Percentiles rank a stretch among this genome's conserved stretches.
Conservation (phyloP, 2,797 vertebrate species). For the Florisuga fusca region DNA sequence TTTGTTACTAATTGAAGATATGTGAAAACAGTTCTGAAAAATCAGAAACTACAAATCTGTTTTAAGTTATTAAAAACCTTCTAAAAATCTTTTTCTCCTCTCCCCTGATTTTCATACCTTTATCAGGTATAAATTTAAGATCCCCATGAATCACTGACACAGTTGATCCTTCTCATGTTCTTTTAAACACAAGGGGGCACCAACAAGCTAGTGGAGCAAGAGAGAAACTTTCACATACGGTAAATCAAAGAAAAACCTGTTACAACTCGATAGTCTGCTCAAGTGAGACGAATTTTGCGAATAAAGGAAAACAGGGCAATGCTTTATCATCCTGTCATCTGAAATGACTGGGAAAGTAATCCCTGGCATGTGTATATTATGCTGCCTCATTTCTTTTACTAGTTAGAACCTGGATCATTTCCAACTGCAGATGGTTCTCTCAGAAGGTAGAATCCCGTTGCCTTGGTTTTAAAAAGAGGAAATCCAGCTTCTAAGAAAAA, state of each 20-base stretch:
- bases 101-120: neutral
- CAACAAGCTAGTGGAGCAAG: conserved; percentile 44
- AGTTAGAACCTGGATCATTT: neutral
- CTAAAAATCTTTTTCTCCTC: neutral
- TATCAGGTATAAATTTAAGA: neutral
- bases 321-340: neutral
- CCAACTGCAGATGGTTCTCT: neutral
- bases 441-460: neutral
- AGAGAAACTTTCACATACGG: neutral
- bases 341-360: neutral
- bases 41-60: neutral
- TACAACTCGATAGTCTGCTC: neutral
- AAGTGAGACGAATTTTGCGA: neutral
- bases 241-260: neutral
- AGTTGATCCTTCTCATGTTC: neutral
- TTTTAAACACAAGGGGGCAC: conserved; percentile 74
- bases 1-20: neutral
- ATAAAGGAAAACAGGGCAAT: neutral
- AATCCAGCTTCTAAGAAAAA: neutral
- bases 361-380: neutral
- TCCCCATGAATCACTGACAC: neutral
- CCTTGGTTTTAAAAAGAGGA: neutral
- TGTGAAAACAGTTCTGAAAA: neutral
- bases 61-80: neutral
- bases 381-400: neutral